Evolutionary conservation across 2,797 vertebrate species (phyloP).

Genomic region (Cynodonichthys magdalenae): DNA sequence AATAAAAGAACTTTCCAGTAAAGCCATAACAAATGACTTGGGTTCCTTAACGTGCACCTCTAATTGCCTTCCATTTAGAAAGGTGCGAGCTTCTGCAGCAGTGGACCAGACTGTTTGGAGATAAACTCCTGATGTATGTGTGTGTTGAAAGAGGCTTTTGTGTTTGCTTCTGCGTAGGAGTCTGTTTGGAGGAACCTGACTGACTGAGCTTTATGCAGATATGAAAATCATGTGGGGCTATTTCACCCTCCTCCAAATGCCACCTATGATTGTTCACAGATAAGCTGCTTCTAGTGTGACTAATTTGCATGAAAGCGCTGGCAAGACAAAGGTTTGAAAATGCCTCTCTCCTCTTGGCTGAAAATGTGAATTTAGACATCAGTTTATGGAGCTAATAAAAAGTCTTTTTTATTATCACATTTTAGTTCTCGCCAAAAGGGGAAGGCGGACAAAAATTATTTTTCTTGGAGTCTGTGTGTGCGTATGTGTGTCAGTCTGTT

Average conservation of each 20-base stretch:
- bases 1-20: constrained; percentile 50
- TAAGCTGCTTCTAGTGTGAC: constrained; percentile 54
- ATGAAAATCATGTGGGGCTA: constrained; percentile 61
- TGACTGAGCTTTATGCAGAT: constrained; percentile 60
- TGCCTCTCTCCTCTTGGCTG: constrained; percentile 25
- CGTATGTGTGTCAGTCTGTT: too few species aligned
- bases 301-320: constrained; percentile 67
- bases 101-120: constrained; percentile 51
- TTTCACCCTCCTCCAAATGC: constrained; percentile 65
- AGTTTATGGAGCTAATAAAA: constrained; percentile 35
- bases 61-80: constrained; percentile 50
- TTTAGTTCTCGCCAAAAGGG: neutral
- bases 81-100: constrained; percentile 37
- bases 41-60: constrained; percentile 32
- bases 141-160: constrained; percentile 57
- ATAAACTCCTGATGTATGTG: constrained; percentile 54
- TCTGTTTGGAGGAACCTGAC: constrained; percentile 40
- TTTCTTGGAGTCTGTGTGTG: too few species aligned
- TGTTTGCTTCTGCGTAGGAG: constrained; percentile 49
- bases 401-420: constrained; percentile 24
- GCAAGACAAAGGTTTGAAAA: constrained; percentile 59
- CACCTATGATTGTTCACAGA: constrained; percentile 67
- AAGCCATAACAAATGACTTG: constrained; percentile 48
- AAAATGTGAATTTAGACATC: constrained; percentile 40
- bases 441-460: too few species aligned